Evolutionary conservation across 2,888 invertebrate species (phyloP).

Genomic region (Spodoptera exigua): DNA sequence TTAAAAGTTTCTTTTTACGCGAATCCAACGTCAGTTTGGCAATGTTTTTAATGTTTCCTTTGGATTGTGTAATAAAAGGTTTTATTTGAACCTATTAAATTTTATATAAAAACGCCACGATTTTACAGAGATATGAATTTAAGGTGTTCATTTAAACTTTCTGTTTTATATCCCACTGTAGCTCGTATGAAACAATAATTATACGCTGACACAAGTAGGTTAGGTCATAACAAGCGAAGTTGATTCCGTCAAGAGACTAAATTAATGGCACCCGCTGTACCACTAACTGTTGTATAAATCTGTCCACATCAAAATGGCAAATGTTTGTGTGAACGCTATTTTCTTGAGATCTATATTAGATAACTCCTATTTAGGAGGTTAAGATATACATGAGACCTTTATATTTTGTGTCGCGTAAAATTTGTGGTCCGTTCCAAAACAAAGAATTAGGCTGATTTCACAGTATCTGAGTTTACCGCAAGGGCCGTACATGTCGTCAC

Average conservation of each 20-base stretch:
- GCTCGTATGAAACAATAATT: slow-evolving; percentile 30
- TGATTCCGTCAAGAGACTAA: slow-evolving; percentile 49
- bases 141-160: slow-evolving; percentile 27
- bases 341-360: slow-evolving; percentile 55
- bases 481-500: slow-evolving; percentile 83
- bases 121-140: slow-evolving; percentile 24
- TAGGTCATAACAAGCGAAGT: slow-evolving; percentile 42
- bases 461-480: slow-evolving; percentile 74
- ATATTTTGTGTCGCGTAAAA: slow-evolving; percentile 40
- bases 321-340: slow-evolving; percentile 37
- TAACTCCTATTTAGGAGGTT: slow-evolving; percentile 44
- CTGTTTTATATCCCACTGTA: slow-evolving; percentile 12
- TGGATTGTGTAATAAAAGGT: slow-evolving; percentile 57
- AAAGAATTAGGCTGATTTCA: slow-evolving; percentile 71
- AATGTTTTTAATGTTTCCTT: slow-evolving; percentile 64
- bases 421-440: slow-evolving; percentile 62
- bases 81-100: slow-evolving; percentile 47
- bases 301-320: slow-evolving; percentile 54
- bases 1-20: slow-evolving; percentile 53
- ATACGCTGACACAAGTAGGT: slow-evolving; percentile 44
- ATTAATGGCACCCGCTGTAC: slow-evolving; percentile 47
- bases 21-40: slow-evolving; percentile 44
- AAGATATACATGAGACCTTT: slow-evolving; percentile 41
- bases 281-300: slow-evolving; percentile 47
- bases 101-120: slow-evolving; percentile 17